Base-by-base conservation (phyloP, 2,797 vertebrate genomes). In the Silurus aristotelis region DNA sequence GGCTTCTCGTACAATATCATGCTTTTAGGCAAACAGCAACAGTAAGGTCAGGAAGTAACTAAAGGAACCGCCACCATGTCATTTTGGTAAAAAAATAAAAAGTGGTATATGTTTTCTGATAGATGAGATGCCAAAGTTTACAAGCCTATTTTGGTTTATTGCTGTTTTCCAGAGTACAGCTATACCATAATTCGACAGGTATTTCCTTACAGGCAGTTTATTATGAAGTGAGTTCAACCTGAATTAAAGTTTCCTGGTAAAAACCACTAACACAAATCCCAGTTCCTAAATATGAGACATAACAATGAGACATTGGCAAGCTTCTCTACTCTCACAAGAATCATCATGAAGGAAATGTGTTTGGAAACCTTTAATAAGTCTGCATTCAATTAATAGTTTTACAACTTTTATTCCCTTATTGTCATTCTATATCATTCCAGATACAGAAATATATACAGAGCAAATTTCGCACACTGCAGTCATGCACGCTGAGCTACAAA, bases 401-500 rank as follows among this genome's bases (percentile, higher is more conserved):
- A 52, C 78, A 80, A 64, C 61, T 2, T 80, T 55, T 14, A 31
- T 67, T 67, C 63, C 10, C n/a, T 31, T 52, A 63, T 63, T 43
- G 76, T 79, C 58, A 79, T 79, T 63, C n/a, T 80, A 66, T 55
- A 55, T 80, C 63, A 52, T 79, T 79, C 20, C 38, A 46, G 17
- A 46, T 79, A 8, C 38, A 1, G 20, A 63, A 63, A 27, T 63
- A 46, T 55, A 85, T 77, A 83, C 82, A 63, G 70, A 80, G 46
- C 67, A 81, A 83, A 80, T 85, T 63, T 63, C 12, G 1, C 19
- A 70, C 15, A 86, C 22, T 61, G 52, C 70, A 82, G 70, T 71
- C 73, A 84, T 7, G 46, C 80, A 82, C 55, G 19, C 77, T 83
- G 75, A 82, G 78, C 9, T 70, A 82, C 13, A 63, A 80, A 78